Base-by-base conservation (phyloP, 2,113 vertebrate species). In the Trogon surrucura region DNA sequence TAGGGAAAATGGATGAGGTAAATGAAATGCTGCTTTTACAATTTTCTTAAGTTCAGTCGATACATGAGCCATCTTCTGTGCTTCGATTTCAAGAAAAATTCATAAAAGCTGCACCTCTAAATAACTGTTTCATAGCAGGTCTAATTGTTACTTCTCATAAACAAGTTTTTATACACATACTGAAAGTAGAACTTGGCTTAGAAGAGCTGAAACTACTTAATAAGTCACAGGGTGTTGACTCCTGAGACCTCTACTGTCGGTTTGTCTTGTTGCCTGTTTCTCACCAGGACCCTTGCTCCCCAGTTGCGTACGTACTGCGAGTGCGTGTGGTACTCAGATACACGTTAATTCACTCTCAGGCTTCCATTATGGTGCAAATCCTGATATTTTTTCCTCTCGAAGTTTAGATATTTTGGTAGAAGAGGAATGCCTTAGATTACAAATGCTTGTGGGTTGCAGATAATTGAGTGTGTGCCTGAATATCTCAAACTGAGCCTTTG, bases 271-370 rank as follows among this genome's bases (percentile, higher is more conserved):
- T 70, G 26, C 41, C 29, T 79, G 9, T 58, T 91, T 79, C 67
- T 19, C 29, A 65, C 32, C 34, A 51, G 69, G 8, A 54, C 30
- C 9, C 25, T 67, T 93, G 5, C 5, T 75, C 91, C 44, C 26
- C 54, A 53, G 17, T 10, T 44, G 32, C 29, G 15, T 23, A 19
- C 13, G 25, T 1, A 6, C 18, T 30, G 2, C 0, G 0, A 21
- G 29, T 56, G 22, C 27, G 38, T 5, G 6, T 9, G 16, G 30
- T 60, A 21, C 0, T 21, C 14, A 77, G 7, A 10, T 26, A 58
- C 8, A 64, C 5, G 23, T 12, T 23, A 17, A 53, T 67, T 53
- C 27, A 38, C 9, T 32, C n/a, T 58, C 47, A 74, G 2, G 61
- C 12, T 61, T 89, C 44, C 21, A 19, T 19, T 34, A n/a, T 38